Percentiles rank a stretch among this genome's conserved stretches.
Conservation (phyloP, 2,797 vertebrate genomes). For the Chaenodraco wilsoni region DNA sequence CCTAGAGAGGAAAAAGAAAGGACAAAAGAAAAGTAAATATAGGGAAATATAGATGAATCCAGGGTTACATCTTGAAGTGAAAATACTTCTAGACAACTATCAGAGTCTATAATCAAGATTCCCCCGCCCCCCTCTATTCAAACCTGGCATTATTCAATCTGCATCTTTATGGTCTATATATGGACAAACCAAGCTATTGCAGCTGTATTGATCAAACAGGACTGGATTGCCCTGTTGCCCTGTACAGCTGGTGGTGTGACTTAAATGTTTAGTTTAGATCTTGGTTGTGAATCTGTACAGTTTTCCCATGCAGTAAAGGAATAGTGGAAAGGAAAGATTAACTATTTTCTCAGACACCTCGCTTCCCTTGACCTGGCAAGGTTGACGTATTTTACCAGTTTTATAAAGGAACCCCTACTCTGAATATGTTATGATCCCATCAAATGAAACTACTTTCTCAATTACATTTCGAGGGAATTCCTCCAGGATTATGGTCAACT, state of each 20-base stretch:
- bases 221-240: no score
- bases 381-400: no score
- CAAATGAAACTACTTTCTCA: no score
- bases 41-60: not conserved
- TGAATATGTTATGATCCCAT: no score
- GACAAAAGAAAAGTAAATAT: constrained; percentile 1
- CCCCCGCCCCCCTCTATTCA: not conserved
- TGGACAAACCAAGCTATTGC: not conserved
- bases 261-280: not conserved
- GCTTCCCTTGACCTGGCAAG: not conserved
- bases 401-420: no score
- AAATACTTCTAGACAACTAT: no score
- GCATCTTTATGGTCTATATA: not conserved
- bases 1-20: constrained; percentile 27
- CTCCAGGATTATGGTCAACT: no score
- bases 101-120: not conserved
- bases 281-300: not conserved
- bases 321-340: not conserved
- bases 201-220: no score
- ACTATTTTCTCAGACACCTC: not conserved
- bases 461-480: no score
- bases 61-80: not conserved
- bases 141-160: not conserved
- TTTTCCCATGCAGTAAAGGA: not conserved
- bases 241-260: not conserved